Evolutionary conservation across 2,113 vertebrate genomes (phyloP), one percentile per base, ranked within the genome.

Genomic region (Damaliscus lunatus): DNA sequence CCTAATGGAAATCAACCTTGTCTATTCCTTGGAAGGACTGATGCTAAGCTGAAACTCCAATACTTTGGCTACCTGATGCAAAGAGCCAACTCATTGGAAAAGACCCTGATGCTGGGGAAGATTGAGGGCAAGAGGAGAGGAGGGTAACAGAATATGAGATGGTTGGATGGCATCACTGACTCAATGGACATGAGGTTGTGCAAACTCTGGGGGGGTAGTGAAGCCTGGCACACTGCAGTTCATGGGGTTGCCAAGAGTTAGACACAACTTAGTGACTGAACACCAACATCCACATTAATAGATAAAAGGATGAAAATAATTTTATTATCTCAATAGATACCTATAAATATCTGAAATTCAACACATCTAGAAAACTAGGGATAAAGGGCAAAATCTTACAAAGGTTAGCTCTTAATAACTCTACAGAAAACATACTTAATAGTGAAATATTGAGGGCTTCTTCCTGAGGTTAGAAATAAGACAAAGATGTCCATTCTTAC

Each of bases 261-360:
- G 71, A 43, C 71, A 77, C 23, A 43, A 15, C 12, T 23, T 40
- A 43, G 71, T 77, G 23, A 77, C 40, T 77, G 40, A 77, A 77
- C 40, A 71, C 19, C 19, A 43, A 15, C 23, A 43, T 40, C 36
- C 40, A 27, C 27, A 90, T 62, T 77, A 90, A 77, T 52, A 94
- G 36, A 78, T 88, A 81, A 97, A 52, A n/a, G 12, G 10, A 78
- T 90, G 86, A 92, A 95, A 78, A 50, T 89, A 77, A 57, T 91
- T 40, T 64, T 12, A 27, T 64, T 10, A 60, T 71, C 17, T 93
- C 23, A 71, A 64, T 53, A 59, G 12, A 46, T 59, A 43, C 14
- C 90, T 10, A 46, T 77, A 90, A 93, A 40, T 67, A 78, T n/a
- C 36, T 92, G 92, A 97, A 88, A 78, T 82, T 94, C n/a, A 90